phyloP scores from a whole-genome alignment of 2,888 invertebrate species.

The Nemurella pictetii region DNA sequence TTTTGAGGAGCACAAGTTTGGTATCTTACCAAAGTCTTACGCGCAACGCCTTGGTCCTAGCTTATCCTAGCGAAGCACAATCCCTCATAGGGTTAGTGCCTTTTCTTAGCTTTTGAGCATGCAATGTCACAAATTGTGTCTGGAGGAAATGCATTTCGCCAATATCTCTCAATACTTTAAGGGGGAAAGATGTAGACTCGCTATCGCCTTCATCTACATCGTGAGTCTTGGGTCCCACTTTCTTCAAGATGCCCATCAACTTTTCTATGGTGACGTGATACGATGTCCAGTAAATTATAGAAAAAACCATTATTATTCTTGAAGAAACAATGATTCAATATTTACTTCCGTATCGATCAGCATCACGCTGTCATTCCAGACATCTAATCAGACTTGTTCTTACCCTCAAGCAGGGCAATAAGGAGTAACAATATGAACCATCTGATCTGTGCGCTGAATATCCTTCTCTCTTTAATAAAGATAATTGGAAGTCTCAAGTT shows the following conservation, averaged over 20 bases:
- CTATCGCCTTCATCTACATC: no score
- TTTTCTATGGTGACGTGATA: no score
- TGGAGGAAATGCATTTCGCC: not conserved
- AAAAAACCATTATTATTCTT: no score
- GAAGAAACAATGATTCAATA: no score
- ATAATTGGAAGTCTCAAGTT: not conserved
- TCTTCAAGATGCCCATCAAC: no score
- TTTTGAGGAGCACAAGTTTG: slow-evolving; percentile 32
- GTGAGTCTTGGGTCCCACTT: no score
- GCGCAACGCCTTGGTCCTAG: not conserved
- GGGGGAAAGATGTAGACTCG: no score
- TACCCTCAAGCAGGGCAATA: no score
- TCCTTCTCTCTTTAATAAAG: not conserved
- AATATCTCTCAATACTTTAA: not conserved
- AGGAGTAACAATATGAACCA: not conserved
- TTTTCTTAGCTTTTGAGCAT: not conserved
- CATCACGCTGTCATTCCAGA: no score
- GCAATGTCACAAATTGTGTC: not conserved
- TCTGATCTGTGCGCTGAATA: not conserved
- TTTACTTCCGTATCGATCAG: no score
- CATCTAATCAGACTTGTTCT: no score
- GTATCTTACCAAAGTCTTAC: not conserved
- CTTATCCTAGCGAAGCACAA: not conserved
- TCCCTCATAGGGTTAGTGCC: not conserved
- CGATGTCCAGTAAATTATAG: no score